These are phyloP conservation scores for Pardosa pseudoannulata DNA, from an alignment of 2,888 invertebrate species.

Conservation along the genomic window DNA sequence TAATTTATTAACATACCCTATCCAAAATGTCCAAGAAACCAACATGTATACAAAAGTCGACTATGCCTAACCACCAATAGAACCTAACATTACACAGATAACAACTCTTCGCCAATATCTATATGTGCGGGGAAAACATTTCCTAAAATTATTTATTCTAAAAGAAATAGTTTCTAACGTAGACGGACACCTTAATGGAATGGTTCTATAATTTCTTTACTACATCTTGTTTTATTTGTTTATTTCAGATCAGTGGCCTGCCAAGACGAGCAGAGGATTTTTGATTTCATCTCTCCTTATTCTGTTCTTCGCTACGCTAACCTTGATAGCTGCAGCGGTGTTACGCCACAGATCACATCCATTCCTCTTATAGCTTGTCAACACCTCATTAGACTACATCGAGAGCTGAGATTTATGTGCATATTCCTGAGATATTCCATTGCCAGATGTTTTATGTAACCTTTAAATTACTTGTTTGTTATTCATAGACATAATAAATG, in stretches of 20 bases:
- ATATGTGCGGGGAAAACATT: no score
- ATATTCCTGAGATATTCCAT: not conserved
- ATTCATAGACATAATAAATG: not conserved
- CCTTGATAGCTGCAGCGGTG: constrained; percentile 21
- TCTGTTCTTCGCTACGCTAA: constrained; percentile 31
- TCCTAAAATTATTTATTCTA: no score
- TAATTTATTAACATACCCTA: no score
- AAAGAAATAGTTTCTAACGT: no score
- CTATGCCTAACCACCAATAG: no score
- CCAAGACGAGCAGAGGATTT: constrained; percentile 34
- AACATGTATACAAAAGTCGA: no score
- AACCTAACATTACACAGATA: no score
- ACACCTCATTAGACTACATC: no score
- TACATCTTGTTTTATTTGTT: not conserved
- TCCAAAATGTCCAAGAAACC: no score
- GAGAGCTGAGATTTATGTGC: not conserved
- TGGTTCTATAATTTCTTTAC: no score
- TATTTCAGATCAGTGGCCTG: not conserved
- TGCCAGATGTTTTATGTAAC: not conserved
- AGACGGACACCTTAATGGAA: no score
- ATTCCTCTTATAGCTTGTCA: constrained; percentile 23
- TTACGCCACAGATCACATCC: constrained; percentile 52
- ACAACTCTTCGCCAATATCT: no score
- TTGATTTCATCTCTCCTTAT: constrained; percentile 44
- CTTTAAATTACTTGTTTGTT: not conserved